These are phyloP conservation scores for Sarcophaga rosellei DNA, from an alignment of 2,888 invertebrate genomes.

Conservation along the genomic window DNA sequence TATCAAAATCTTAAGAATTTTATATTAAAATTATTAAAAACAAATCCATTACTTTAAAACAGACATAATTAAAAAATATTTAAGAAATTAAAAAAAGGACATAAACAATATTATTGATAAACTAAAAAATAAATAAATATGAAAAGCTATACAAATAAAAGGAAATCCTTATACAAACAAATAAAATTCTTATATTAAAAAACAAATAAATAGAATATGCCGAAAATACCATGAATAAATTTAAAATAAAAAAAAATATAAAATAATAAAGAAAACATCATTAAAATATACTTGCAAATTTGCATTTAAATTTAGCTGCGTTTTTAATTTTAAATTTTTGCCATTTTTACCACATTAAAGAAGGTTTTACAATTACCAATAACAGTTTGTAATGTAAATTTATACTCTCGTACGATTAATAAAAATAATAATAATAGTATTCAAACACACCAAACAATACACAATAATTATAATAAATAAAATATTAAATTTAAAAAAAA, in stretches of 20 bases:
- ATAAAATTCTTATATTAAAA: not conserved
- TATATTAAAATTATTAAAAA: no score
- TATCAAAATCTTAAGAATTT: no score
- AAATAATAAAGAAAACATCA: not conserved
- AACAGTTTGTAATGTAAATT: not conserved
- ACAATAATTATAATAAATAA: not conserved
- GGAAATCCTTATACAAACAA: no score
- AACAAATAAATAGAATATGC: not conserved
- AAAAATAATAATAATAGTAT: not conserved
- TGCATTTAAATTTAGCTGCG: constrained; percentile 49
- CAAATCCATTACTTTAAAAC: no score
- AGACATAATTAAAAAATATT: no score
- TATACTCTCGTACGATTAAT: not conserved
- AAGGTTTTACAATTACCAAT: constrained; percentile 1
- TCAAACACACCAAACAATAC: constrained; percentile 21
- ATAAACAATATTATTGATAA: no score
- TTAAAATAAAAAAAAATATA: not conserved
- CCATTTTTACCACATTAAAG: constrained; percentile 28
- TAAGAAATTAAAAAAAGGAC: no score
- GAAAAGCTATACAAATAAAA: no score
- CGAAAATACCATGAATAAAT: not conserved
- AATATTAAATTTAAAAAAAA: not conserved
- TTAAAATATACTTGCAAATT: not conserved
- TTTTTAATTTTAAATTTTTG: constrained; percentile 15
- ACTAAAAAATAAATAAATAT: no score